Conservation (phyloP, 2,888 invertebrate species). For the Punctoribates punctum region DNA sequence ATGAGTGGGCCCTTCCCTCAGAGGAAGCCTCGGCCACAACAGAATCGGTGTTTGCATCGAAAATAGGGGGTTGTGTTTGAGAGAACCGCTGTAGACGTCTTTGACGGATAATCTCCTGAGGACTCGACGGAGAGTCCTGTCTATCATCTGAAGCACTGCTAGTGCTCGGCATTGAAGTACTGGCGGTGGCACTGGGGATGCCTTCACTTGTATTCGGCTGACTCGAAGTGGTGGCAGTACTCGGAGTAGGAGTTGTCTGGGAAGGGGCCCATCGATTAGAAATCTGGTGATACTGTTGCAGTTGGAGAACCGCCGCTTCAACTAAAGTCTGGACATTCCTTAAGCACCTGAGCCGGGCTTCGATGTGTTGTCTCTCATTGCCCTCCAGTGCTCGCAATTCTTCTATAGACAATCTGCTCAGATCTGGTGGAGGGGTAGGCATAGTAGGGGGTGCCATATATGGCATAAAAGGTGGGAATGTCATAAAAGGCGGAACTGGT, state of each 20-base stretch:
- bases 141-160: neutral
- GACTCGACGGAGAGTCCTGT: neutral
- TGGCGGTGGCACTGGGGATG: neutral
- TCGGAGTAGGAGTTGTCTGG: neutral
- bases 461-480: slow-evolving; percentile 59
- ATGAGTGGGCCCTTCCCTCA: neutral
- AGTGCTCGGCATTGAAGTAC: too few species aligned
- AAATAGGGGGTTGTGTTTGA: neutral
- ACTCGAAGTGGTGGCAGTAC: neutral
- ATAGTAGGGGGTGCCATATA: slow-evolving; percentile 52
- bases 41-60: neutral
- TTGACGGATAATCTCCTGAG: slow-evolving; percentile 36
- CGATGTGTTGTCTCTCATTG: slow-evolving; percentile 75
- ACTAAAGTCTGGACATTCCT: slow-evolving; percentile 81
- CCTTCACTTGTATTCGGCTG: neutral
- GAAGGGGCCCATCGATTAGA: neutral
- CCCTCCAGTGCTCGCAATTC: slow-evolving; percentile 87
- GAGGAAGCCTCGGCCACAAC: neutral
- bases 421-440: slow-evolving; percentile 54
- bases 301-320: slow-evolving; percentile 87
- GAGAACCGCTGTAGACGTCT: slow-evolving; percentile 42
- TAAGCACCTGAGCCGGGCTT: slow-evolving; percentile 80
- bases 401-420: slow-evolving; percentile 71
- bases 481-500: slow-evolving; percentile 40
- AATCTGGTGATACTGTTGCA: slow-evolving; percentile 75